Evolutionary conservation across 2,888 invertebrate genomes (phyloP).

Genomic region (Drosophila kanekoi): DNA sequence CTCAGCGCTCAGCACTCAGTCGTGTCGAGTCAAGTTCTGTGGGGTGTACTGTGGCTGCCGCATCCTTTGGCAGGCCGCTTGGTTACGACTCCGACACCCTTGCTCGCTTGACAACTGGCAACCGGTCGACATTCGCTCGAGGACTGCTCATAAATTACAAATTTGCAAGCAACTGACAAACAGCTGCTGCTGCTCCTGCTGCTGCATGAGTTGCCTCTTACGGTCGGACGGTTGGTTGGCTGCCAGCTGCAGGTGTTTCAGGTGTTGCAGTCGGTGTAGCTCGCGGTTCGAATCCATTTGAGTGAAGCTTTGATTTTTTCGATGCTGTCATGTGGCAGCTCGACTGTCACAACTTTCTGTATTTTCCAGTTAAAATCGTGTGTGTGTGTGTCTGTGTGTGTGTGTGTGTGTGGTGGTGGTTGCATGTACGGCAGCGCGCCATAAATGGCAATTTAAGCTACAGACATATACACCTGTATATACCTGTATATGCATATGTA

Average conservation of each 20-base stretch:
- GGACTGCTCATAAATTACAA: constrained; percentile 51
- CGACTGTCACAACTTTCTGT: constrained; percentile 57
- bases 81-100: constrained; percentile 3
- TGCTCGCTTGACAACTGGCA: constrained; percentile 23
- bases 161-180: constrained; percentile 40
- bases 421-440: constrained; percentile 21
- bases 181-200: constrained; percentile 11
- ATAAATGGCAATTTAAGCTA: constrained; percentile 68
- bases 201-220: constrained; percentile 15
- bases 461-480: constrained; percentile 2
- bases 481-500: not conserved
- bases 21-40: constrained; percentile 37
- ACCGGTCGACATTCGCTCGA: constrained; percentile 41
- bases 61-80: constrained; percentile 11
- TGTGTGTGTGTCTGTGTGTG: not conserved
- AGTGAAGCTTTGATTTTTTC: constrained; percentile 51
- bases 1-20: constrained; percentile 15
- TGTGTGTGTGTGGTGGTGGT: constrained; percentile 2
- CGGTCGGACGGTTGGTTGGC: constrained; percentile 6
- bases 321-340: constrained; percentile 39
- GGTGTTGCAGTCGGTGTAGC: not conserved
- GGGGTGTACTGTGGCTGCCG: not conserved
- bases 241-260: constrained; percentile 29
- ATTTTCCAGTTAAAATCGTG: constrained; percentile 52
- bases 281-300: constrained; percentile 38